These are phyloP conservation scores for Scopus umbretta DNA, from an alignment of 2,113 vertebrate genomes.

Conservation along the genomic window DNA sequence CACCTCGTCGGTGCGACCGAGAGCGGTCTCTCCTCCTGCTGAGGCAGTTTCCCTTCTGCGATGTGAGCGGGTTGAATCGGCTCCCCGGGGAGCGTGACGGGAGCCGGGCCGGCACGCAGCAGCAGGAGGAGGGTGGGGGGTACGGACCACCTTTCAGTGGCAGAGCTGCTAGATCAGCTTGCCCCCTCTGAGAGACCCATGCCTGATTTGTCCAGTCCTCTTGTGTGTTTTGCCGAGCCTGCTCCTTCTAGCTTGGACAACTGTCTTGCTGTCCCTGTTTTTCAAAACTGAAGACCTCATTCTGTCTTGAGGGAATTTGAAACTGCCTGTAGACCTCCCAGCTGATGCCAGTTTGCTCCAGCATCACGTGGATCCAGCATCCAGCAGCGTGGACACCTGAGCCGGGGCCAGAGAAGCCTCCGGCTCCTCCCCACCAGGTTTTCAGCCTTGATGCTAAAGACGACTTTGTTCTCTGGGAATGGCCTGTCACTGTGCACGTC, in stretches of 20 bases:
- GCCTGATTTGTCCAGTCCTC: not conserved
- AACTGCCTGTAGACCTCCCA: not conserved
- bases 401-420: not conserved
- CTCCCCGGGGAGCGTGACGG: fast-evolving
- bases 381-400: not conserved
- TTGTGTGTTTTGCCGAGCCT: fast-evolving
- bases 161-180: not conserved
- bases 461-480: fast-evolving
- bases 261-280: not conserved
- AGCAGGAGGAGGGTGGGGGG: not conserved
- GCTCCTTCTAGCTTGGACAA: not conserved
- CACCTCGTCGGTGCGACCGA: not conserved
- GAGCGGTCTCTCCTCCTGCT: not conserved
- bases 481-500: fast-evolving
- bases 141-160: not conserved
- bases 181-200: not conserved
- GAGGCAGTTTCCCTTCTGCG: not conserved
- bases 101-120: not conserved
- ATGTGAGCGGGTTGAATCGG: not conserved
- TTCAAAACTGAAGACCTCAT: not conserved
- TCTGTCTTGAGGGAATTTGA: not conserved
- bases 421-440: not conserved
- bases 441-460: not conserved
- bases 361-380: too few relatives aligned
- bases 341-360: not conserved